Percentiles rank a stretch among this genome's conserved stretches.
Conservation (phyloP, 2,888 invertebrate genomes). For the Drosophila emarginata region DNA sequence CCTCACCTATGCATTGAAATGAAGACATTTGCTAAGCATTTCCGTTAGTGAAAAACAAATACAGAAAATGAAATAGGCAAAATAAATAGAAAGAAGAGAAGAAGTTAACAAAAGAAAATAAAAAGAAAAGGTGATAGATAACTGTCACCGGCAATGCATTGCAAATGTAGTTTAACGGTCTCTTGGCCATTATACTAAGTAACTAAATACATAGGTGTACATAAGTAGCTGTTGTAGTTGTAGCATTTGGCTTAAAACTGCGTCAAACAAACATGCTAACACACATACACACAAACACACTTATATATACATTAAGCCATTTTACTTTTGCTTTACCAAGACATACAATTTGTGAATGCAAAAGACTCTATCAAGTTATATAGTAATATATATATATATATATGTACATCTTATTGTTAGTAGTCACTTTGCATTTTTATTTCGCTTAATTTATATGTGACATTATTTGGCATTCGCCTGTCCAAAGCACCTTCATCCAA, state of each 20-base stretch:
- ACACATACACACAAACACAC: slow-evolving; percentile 10
- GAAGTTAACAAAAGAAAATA: neutral
- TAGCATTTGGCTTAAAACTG: slow-evolving; percentile 25
- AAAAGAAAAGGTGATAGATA: slow-evolving; percentile 42
- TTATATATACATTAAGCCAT: slow-evolving; percentile 48
- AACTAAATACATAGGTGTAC: slow-evolving; percentile 28
- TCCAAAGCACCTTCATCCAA: neutral
- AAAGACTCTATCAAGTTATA: slow-evolving; percentile 29
- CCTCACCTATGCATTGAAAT: slow-evolving; percentile 15
- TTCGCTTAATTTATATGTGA: slow-evolving; percentile 51
- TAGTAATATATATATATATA: neutral
- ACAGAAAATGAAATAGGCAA: too few species aligned
- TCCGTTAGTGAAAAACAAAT: slow-evolving; percentile 35
- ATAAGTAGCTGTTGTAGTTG: slow-evolving; percentile 10
- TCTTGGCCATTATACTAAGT: slow-evolving; percentile 51
- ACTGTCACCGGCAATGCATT: slow-evolving; percentile 36
- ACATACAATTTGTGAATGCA: slow-evolving; percentile 14
- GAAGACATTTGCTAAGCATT: slow-evolving; percentile 55
- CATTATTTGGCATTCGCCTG: slow-evolving; percentile 45
- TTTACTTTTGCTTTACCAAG: slow-evolving; percentile 22
- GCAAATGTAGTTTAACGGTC: slow-evolving; percentile 51
- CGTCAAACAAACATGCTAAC: slow-evolving; percentile 55
- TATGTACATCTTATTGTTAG: neutral
- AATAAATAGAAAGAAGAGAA: neutral
- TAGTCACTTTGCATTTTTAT: slow-evolving; percentile 45